Evolutionary conservation across 2,797 vertebrate species (phyloP), one percentile per base, ranked within the genome.

Genomic region (Mormyrops attenuatus): DNA sequence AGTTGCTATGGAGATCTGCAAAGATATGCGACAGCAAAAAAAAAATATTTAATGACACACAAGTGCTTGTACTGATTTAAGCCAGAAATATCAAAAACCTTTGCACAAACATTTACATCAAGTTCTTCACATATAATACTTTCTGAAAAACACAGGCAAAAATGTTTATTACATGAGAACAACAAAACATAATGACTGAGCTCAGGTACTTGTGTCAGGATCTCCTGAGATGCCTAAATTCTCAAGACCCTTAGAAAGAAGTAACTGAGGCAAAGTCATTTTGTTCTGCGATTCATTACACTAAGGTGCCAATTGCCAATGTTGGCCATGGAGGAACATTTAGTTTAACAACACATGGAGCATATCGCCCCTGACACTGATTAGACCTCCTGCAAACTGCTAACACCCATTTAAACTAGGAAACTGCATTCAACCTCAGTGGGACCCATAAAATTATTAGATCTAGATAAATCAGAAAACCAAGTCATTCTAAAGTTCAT

Each of bases 71-170:
- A 85, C 89, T 89, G 49, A 88, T 90, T 85, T 88, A 84, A 90
- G 89, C 89, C 73, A 26, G 77, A 92, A 88, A 85, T 89, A 85
- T 80, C 20, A 3, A 34, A 90, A 89, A 50, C 63, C 89, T 91
- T 91, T 90, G 90, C 91, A 93, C 92, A 92, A 88, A 50, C 69
- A 87, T 93, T 93, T 93, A 94, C 85, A 92, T 91, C 89, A 92
- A 85, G 87, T 92, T 91, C 85, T 88, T 85, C 90, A 91, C 63
- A 73, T 85, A 87, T 63, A 89, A 91, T 90, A 91, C 92, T 60
- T 92, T 90, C 91, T 90, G 90, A 93, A 77, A 92, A 91, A 93
- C 88, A 92, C 92, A 94, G 93, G 88, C 90, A 88, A 90, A 92
- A 88, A 93, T 87, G 91, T 90, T 89, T 89, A 91, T 90, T 89